Conservation (phyloP, 2,888 invertebrate species). For the Cotesia congregata region DNA sequence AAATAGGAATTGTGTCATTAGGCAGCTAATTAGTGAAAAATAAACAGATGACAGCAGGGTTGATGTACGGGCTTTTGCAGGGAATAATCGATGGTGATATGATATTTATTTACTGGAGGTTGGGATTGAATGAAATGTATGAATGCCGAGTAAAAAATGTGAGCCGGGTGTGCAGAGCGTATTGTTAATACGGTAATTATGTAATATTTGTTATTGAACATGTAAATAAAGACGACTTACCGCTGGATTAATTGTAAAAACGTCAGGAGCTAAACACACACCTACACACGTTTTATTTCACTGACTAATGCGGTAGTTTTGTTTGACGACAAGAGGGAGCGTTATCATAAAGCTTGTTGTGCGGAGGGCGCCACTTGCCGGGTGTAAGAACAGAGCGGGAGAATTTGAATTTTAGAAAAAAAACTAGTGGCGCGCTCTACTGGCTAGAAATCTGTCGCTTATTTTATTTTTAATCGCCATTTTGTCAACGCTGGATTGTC, state of each 20-base stretch:
- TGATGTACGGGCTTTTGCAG: slow-evolving; percentile 16
- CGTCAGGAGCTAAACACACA: slow-evolving; percentile 62
- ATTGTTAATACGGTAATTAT: slow-evolving; percentile 56
- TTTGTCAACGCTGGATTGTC: no score
- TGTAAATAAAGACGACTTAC: slow-evolving; percentile 67
- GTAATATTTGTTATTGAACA: slow-evolving; percentile 62
- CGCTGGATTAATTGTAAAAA: slow-evolving; percentile 66
- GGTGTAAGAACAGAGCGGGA: no score
- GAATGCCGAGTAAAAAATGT: neutral
- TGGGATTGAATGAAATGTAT: neutral
- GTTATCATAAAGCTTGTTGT: no score
- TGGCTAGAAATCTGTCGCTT: no score
- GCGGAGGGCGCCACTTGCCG: no score
- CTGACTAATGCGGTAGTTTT: neutral
- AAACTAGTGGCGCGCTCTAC: no score
- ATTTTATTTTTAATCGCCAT: no score
- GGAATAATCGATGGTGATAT: neutral
- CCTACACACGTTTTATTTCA: slow-evolving; percentile 43
- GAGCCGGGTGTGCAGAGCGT: slow-evolving; percentile 18
- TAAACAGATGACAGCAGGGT: slow-evolving; percentile 53
- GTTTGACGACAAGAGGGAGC: no score
- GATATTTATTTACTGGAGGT: neutral
- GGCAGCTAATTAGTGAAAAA: slow-evolving; percentile 49
- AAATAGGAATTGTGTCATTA: neutral
- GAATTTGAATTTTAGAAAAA: no score